phyloP scores from a whole-genome alignment of 2,113 vertebrate genomes.

The Ailuropoda melanoleuca region DNA sequence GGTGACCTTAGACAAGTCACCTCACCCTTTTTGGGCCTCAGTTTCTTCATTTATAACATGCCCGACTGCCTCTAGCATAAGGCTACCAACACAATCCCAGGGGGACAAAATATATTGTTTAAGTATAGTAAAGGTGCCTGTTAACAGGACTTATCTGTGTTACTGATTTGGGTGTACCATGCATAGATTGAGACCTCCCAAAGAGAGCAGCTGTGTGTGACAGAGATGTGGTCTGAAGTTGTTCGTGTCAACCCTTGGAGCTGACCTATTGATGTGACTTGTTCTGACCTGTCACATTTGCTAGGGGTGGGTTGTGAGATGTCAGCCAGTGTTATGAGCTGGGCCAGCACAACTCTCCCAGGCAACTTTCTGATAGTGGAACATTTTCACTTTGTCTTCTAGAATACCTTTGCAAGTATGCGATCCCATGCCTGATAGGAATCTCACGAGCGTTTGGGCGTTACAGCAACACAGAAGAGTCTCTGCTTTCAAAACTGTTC shows the following conservation, averaged over 20 bases:
- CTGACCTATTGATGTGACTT: not conserved
- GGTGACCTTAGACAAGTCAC: not conserved
- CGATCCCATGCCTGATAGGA: constrained; percentile 92
- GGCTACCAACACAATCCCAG: not conserved
- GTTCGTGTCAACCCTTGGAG: not conserved
- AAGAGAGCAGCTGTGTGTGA: not conserved
- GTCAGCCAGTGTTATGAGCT: not conserved
- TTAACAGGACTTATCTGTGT: not conserved
- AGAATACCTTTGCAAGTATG: constrained; percentile 95
- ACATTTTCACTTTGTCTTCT: constrained; percentile 51
- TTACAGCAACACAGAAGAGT: constrained; percentile 93
- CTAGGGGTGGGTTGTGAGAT: not conserved
- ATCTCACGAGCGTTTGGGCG: constrained; percentile 95
- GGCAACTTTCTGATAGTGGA: not conserved
- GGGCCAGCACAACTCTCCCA: not conserved
- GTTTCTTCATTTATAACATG: not conserved
- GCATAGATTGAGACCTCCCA: not conserved
- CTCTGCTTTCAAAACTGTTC: constrained; percentile 95
- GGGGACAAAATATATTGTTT: not conserved
- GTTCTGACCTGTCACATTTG: not conserved
- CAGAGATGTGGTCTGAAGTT: not conserved
- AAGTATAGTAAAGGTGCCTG: not conserved
- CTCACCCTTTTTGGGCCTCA: not conserved
- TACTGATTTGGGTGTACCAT: not conserved
- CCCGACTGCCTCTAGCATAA: not conserved